phyloP scores from a whole-genome alignment of 2,888 invertebrate genomes.

The Muschampia plurimacula region DNA sequence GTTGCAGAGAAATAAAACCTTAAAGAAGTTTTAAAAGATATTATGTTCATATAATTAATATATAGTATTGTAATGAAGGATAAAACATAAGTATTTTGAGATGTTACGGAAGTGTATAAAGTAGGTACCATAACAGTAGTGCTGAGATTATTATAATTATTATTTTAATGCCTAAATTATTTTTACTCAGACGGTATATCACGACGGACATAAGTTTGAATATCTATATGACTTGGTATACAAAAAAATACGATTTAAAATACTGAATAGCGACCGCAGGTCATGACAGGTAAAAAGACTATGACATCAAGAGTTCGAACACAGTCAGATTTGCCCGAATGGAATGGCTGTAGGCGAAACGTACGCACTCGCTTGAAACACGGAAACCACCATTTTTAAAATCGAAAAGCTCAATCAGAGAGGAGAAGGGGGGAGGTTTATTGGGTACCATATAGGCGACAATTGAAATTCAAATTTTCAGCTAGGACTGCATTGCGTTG shows the following conservation, averaged over 20 bases:
- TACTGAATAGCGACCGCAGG: constrained; percentile 32
- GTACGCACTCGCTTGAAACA: constrained; percentile 37
- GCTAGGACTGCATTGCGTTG: constrained; percentile 15
- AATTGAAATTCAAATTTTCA: constrained; percentile 26
- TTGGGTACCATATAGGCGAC: constrained; percentile 22
- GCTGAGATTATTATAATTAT: too few species aligned
- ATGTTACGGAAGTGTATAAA: too few species aligned
- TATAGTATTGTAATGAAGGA: too few species aligned
- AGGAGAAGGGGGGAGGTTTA: constrained; percentile 7
- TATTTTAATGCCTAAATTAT: too few species aligned
- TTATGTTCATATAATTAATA: too few species aligned
- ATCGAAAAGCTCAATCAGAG: constrained; percentile 36
- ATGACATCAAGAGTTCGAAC: constrained; percentile 37
- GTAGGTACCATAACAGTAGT: too few species aligned
- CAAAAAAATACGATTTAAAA: constrained; percentile 21
- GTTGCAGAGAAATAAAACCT: too few species aligned
- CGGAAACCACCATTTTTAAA: constrained; percentile 36
- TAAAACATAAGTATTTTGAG: too few species aligned
- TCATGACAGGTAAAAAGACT: constrained; percentile 39
- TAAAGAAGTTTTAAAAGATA: too few species aligned
- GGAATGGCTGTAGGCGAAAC: constrained; percentile 32
- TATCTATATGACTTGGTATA: neutral
- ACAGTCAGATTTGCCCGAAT: constrained; percentile 36
- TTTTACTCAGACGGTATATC: too few species aligned
- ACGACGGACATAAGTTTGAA: neutral